Evolutionary conservation across 2,113 vertebrate genomes (phyloP).

Genomic region (Embiotoca jacksoni): DNA sequence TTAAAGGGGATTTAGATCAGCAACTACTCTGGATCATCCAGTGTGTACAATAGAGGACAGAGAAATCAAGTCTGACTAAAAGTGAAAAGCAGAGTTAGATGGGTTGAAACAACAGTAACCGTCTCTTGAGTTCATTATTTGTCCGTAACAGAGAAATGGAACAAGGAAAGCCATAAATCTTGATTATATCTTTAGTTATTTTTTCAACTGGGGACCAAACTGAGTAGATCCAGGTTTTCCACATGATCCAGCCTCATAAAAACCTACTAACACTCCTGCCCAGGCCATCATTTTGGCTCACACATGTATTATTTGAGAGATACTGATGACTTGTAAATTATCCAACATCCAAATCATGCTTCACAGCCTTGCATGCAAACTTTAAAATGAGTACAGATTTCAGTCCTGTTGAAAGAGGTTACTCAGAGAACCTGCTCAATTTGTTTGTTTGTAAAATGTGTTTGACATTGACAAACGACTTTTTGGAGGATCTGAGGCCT

Average conservation of each 20-base stretch:
- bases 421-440: conserved; percentile 15
- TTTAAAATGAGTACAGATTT: conserved; percentile 8
- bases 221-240: background rate
- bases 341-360: background rate
- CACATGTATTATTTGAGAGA: background rate
- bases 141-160: conserved; percentile 21
- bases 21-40: background rate
- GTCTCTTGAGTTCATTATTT: conserved; percentile 39
- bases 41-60: background rate
- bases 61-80: conserved; percentile 12
- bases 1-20: conserved; percentile 14
- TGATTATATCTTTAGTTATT: conserved; percentile 23
- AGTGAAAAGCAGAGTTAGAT: conserved; percentile 35
- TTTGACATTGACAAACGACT: conserved; percentile 9
- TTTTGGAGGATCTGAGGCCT: background rate
- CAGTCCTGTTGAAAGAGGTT: conserved; percentile 3
- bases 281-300: conserved; percentile 11
- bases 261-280: conserved; percentile 1
- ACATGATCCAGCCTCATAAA: conserved; percentile 15
- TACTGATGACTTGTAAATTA: conserved; percentile 6
- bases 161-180: conserved; percentile 40
- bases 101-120: conserved; percentile 33
- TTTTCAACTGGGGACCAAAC: conserved; percentile 20
- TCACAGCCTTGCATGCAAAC: background rate
- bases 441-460: conserved; percentile 26